Percentiles rank a stretch among this genome's conserved stretches.
Conservation (phyloP, 2,888 invertebrate species). For the Polydrusus cervinus region DNA sequence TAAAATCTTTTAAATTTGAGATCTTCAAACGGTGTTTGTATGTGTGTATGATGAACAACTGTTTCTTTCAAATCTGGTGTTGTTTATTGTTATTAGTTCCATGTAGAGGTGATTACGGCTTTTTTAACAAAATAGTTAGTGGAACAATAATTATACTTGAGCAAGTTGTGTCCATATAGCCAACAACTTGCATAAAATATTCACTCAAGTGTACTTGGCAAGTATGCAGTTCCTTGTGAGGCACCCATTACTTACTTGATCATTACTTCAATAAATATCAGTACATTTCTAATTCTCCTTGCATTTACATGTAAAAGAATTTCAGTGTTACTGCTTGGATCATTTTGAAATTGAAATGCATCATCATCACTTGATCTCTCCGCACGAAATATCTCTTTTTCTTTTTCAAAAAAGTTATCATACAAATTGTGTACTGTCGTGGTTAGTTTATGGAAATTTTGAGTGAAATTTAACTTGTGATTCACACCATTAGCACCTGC, state of each 20-base stretch:
- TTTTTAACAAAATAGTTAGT: too few relatives aligned
- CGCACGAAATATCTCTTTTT: conserved; percentile 54
- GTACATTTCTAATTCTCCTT: conserved; percentile 56
- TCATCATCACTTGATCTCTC: conserved; percentile 46
- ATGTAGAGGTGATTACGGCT: too few relatives aligned
- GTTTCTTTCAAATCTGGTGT: too few relatives aligned
- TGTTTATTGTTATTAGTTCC: too few relatives aligned
- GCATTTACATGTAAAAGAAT: conserved; percentile 48
- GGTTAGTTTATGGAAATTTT: conserved; percentile 58
- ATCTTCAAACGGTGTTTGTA: too few relatives aligned
- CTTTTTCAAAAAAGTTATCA: conserved; percentile 57
- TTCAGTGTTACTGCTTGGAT: conserved; percentile 40
- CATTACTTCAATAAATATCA: conserved; percentile 57
- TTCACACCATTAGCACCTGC: conserved; percentile 58
- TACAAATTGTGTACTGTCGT: conserved; percentile 57
- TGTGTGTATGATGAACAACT: too few relatives aligned
- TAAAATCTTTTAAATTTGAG: too few relatives aligned
- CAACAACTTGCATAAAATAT: too few relatives aligned
- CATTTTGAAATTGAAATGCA: conserved; percentile 54
- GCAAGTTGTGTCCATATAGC: too few relatives aligned
- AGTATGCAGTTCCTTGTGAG: too few relatives aligned
- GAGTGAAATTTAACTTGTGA: conserved; percentile 57
- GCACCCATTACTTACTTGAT: conserved; percentile 53
- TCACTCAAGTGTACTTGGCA: too few relatives aligned
- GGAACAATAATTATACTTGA: too few relatives aligned